Evolutionary conservation across 30 jellyfish, hydroid and myxozoan genomes (phyloP).

Genomic region (Hydractinia symbiolongicarpus): DNA sequence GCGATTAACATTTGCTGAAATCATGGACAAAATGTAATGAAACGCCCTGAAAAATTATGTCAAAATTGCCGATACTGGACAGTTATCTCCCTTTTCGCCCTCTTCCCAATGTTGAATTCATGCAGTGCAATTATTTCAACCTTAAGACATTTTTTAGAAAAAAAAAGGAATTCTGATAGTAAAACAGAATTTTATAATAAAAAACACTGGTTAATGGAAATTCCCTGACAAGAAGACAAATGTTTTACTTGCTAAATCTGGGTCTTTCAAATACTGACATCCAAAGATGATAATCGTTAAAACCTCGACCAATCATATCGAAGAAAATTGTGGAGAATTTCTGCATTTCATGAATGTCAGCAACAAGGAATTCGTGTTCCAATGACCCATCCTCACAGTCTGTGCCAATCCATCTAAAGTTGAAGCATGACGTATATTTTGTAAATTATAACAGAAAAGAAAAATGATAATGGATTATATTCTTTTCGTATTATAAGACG

Average conservation of each 20-base stretch:
- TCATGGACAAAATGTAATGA: too few species aligned
- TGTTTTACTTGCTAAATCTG: slow-evolving; percentile 70
- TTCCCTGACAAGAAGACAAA: not conserved
- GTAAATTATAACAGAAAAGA: too few species aligned
- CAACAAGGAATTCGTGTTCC: slow-evolving; percentile 71
- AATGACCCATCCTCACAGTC: slow-evolving; percentile 79
- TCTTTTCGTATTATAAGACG: too few species aligned
- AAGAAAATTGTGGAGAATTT: slow-evolving; percentile 69
- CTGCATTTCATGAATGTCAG: slow-evolving; percentile 63
- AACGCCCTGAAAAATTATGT: too few species aligned
- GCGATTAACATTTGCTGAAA: too few species aligned
- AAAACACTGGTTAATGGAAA: not conserved
- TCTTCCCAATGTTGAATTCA: too few species aligned
- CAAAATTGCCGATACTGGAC: too few species aligned
- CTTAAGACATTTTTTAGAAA: too few species aligned
- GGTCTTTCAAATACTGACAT: slow-evolving; percentile 88
- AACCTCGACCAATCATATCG: slow-evolving; percentile 77
- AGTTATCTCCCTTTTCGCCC: too few species aligned
- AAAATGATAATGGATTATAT: too few species aligned
- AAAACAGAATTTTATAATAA: not conserved
- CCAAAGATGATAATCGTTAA: slow-evolving; percentile 89
- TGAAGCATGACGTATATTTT: not conserved
- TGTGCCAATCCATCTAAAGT: slow-evolving; percentile 75
- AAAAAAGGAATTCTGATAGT: too few species aligned
- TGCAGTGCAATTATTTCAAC: too few species aligned